These are phyloP conservation scores for Rugalucina vietnamica DNA, from an alignment of 2,888 invertebrate genomes.

Conservation along the genomic window DNA sequence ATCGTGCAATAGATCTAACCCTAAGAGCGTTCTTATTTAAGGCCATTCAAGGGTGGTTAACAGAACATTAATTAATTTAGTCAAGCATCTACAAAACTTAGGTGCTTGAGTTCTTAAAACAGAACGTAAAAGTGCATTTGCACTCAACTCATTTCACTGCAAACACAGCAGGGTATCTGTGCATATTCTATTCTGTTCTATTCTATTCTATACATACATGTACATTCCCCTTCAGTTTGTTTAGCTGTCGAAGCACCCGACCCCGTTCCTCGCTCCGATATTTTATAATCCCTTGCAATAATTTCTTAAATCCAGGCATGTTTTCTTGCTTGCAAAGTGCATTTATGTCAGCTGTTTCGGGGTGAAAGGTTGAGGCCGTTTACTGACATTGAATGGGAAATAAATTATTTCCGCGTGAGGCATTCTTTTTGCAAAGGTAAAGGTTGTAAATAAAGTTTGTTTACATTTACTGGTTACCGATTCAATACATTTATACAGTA, in stretches of 20 bases:
- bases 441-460: neutral
- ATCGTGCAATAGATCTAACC: too few species aligned
- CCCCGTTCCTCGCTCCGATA: constrained; percentile 20
- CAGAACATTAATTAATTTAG: too few species aligned
- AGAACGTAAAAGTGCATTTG: too few species aligned
- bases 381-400: neutral
- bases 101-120: too few species aligned
- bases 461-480: neutral
- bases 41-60: too few species aligned
- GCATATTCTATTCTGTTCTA: too few species aligned
- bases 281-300: constrained; percentile 56
- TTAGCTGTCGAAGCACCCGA: neutral
- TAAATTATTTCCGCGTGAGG: neutral
- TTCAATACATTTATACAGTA: neutral
- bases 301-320: constrained; percentile 54
- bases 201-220: neutral
- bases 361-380: neutral
- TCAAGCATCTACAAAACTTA: too few species aligned
- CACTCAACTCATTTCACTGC: too few species aligned
- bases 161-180: too few species aligned
- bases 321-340: neutral
- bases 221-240: neutral
- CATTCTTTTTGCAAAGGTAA: neutral
- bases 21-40: too few species aligned
- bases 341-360: neutral